Percentiles rank a stretch among this genome's conserved stretches.
These are phyloP conservation scores for Watsonalla binaria DNA, from an alignment of 2,888 invertebrate species.

Conservation along the genomic window DNA sequence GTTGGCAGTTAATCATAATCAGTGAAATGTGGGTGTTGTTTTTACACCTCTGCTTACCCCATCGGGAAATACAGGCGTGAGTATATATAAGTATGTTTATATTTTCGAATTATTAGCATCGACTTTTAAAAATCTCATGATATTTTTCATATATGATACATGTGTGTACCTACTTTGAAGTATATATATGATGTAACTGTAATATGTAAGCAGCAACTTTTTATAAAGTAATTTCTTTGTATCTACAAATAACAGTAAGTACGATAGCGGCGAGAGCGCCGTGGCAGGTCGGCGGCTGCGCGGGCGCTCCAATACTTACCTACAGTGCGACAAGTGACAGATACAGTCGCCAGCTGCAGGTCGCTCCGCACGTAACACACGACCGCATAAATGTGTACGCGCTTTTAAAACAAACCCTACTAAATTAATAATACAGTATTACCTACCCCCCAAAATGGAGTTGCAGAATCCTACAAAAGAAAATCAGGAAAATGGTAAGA, in stretches of 20 bases:
- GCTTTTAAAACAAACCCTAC: neutral
- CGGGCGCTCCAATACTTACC: neutral
- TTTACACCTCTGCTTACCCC: too few relatives aligned
- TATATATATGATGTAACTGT: too few relatives aligned
- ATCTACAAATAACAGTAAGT: constrained; percentile 1
- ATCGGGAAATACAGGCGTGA: too few relatives aligned
- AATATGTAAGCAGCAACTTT: neutral
- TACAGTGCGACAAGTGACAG: neutral
- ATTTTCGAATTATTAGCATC: too few relatives aligned
- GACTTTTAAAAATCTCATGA: too few relatives aligned
- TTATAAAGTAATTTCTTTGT: constrained; percentile 3
- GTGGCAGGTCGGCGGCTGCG: neutral
- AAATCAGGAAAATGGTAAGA: constrained; percentile 9
- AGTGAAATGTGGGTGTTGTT: too few relatives aligned
- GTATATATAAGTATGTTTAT: too few relatives aligned
- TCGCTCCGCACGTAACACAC: neutral
- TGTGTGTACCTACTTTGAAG: too few relatives aligned
- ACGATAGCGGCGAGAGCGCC: neutral
- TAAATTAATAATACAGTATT: neutral
- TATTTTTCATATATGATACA: too few relatives aligned
- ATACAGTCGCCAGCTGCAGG: constrained; percentile 2
- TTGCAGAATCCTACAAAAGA: neutral
- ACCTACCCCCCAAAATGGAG: neutral
- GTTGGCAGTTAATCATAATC: too few relatives aligned
- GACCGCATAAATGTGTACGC: neutral